Evolutionary conservation across 23 tunicate species (phyloP).

Genomic region (Oikopleura albicans): DNA sequence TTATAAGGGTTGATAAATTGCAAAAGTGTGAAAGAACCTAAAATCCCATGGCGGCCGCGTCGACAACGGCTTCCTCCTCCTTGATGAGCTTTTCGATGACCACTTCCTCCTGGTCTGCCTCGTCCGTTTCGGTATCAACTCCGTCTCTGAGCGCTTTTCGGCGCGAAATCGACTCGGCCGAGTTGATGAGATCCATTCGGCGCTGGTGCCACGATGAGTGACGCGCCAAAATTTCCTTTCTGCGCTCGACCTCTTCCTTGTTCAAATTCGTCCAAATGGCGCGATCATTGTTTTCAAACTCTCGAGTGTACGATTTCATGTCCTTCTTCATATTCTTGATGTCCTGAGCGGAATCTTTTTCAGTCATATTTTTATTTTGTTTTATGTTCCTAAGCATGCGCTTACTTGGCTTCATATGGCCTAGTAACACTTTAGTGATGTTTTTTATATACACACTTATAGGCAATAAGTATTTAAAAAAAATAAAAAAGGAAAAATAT

Average conservation of each 20-base stretch:
- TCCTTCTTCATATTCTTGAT: constrained; percentile 64
- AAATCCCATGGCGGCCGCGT: background rate
- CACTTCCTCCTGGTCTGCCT: constrained; percentile 57
- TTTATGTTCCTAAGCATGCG: too few relatives aligned
- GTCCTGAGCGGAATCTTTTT: too few relatives aligned
- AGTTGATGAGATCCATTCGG: background rate
- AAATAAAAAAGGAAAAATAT: too few relatives aligned
- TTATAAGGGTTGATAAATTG: too few relatives aligned
- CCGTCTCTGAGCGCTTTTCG: constrained; percentile 38
- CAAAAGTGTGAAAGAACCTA: too few relatives aligned
- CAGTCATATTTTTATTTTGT: too few relatives aligned
- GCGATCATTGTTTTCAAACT: constrained; percentile 86
- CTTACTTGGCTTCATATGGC: too few relatives aligned
- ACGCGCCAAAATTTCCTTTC: constrained; percentile 37
- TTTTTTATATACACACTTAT: too few relatives aligned
- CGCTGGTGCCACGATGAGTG: constrained; percentile 22
- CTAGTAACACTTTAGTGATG: too few relatives aligned
- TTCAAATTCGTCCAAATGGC: constrained; percentile 42
- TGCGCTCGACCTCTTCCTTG: constrained; percentile 64
- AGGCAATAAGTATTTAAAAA: too few relatives aligned
- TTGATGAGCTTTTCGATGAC: constrained; percentile 60
- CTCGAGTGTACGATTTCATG: constrained; percentile 37
- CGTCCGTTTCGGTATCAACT: constrained; percentile 46
- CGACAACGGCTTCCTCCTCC: constrained; percentile 53
- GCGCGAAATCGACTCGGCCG: background rate